Conservation (phyloP, 2,797 vertebrate genomes). For the Moxostoma hubbsi region DNA sequence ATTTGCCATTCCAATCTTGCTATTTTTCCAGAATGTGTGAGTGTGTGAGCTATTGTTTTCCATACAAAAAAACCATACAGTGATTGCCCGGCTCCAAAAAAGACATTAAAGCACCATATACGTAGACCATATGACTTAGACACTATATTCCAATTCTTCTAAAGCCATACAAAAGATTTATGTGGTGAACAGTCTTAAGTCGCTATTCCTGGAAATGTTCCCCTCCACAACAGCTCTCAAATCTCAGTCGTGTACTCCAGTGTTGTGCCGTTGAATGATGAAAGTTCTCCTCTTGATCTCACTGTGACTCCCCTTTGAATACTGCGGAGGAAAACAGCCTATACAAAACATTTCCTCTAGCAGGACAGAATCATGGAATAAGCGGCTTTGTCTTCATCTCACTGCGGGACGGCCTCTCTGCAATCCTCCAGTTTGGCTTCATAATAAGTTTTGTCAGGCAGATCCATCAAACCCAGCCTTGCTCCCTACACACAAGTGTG, state of each 20-base stretch:
- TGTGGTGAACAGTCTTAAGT: too few relatives aligned
- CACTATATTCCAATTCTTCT: too few relatives aligned
- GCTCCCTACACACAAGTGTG: neutral
- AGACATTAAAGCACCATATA: too few relatives aligned
- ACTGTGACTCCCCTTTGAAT: slow-evolving; percentile 5
- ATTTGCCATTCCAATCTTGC: too few relatives aligned
- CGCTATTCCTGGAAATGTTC: too few relatives aligned
- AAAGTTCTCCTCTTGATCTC: neutral
- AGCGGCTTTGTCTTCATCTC: slow-evolving; percentile 74
- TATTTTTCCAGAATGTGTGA: too few relatives aligned
- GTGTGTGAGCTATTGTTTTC: too few relatives aligned
- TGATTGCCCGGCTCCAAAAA: too few relatives aligned
- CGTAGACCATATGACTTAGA: too few relatives aligned
- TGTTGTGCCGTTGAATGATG: neutral
- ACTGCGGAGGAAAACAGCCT: slow-evolving; percentile 57
- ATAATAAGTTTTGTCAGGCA: slow-evolving; percentile 66
- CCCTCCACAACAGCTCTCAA: neutral
- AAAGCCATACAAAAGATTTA: too few relatives aligned
- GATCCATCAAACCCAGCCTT: slow-evolving; percentile 69
- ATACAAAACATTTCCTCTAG: slow-evolving; percentile 67
- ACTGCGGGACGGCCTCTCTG: slow-evolving; percentile 64
- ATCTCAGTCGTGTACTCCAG: neutral
- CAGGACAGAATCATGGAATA: slow-evolving; percentile 68
- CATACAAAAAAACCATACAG: too few relatives aligned
- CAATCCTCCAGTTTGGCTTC: slow-evolving; percentile 62